phyloP scores from a whole-genome alignment of 2,797 vertebrate species.

The Sebastes elongatus region DNA sequence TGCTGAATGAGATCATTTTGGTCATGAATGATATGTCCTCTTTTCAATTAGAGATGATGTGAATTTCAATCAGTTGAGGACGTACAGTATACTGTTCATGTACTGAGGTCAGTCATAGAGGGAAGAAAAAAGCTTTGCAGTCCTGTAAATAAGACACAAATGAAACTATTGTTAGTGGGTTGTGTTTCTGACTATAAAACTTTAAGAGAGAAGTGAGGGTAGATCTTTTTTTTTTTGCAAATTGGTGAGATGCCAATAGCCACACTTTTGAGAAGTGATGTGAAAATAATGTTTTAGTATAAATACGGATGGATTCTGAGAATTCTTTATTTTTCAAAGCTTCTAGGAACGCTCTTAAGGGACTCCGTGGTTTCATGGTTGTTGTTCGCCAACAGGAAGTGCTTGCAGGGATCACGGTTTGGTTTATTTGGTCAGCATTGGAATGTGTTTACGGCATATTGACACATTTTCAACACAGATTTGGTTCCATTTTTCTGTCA shows the following conservation, averaged over 20 bases:
- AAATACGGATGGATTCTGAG: conserved; percentile 15
- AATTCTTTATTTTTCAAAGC: conserved; percentile 33
- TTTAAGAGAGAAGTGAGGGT: neutral
- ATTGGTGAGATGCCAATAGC: neutral
- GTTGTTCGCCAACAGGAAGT: conserved; percentile 47
- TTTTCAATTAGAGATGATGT: neutral
- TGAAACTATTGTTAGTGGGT: neutral
- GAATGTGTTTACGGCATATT: conserved; percentile 55
- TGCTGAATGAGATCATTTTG: neutral
- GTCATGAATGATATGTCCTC: neutral
- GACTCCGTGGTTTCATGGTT: conserved; percentile 38
- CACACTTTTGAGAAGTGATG: neutral
- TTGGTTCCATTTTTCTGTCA: conserved; percentile 26
- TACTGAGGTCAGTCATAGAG: neutral
- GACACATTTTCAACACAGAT: conserved; percentile 33
- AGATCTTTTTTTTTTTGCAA: neutral
- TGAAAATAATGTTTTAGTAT: neutral
- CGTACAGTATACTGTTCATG: neutral
- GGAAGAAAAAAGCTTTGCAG: neutral
- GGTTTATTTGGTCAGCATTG: conserved; percentile 38
- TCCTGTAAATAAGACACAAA: neutral
- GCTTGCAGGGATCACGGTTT: conserved; percentile 16
- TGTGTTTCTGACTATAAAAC: neutral
- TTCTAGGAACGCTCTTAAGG: conserved; percentile 42
- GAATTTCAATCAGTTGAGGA: neutral